A percentile compares a stretch with the other conserved stretches of the same genome.
phyloP scores from a whole-genome alignment of 1,140 invertebrate species.

The Cherax quadricarinatus region DNA sequence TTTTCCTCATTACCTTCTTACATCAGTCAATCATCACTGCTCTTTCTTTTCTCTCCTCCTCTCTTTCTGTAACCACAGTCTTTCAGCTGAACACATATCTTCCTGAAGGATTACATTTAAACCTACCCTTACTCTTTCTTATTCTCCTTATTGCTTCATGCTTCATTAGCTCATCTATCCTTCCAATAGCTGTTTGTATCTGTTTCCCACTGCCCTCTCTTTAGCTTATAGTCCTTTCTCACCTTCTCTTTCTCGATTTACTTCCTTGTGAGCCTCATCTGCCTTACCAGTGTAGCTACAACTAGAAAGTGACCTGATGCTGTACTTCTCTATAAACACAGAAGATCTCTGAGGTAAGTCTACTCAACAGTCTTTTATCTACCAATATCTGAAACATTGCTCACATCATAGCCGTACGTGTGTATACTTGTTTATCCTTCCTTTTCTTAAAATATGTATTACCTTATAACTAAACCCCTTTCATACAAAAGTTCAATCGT shows the following conservation, averaged over 20 bases:
- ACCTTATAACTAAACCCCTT: too few relatives aligned
- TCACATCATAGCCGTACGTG: neutral
- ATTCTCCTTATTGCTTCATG: neutral
- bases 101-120: neutral
- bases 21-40: neutral
- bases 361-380: too few relatives aligned
- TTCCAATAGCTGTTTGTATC: neutral
- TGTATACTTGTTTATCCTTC: too few relatives aligned
- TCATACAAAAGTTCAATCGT: too few relatives aligned
- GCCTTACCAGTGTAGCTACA: neutral
- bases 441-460: too few relatives aligned
- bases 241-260: slow-evolving; percentile 7
- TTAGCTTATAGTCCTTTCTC: neutral
- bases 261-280: slow-evolving; percentile 1
- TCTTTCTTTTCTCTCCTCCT: slow-evolving; percentile 2
- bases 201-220: too few relatives aligned
- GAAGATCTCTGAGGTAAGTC: too few relatives aligned
- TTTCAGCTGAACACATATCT: neutral
- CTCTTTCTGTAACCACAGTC: neutral
- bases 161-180: neutral
- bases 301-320: too few relatives aligned
- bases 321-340: too few relatives aligned
- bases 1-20: neutral
- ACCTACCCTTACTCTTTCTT: too few relatives aligned
- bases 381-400: neutral